Base-by-base conservation (phyloP, 2,888 invertebrate genomes). In the Cephus spinipes region DNA sequence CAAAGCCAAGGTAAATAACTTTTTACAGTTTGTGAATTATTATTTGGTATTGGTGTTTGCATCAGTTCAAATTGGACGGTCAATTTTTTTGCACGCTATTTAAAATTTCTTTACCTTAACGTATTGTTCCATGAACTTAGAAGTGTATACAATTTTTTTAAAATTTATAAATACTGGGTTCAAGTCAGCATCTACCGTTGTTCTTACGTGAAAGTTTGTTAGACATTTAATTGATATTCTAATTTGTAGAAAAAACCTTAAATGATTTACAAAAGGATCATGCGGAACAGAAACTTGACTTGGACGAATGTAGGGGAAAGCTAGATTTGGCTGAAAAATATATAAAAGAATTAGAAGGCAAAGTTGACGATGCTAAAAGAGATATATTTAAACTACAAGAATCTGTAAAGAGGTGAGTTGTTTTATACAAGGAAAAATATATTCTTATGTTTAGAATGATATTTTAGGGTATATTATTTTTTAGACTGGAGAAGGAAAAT, bases 361-460 rank as follows among this genome's bases (percentile, higher is more conserved):
- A 95, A 92, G 92, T 96, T 78, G 93, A 94, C 79, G 93, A 92
- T 79, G 92, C 94, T 9, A 94, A 94, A 79, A 88, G 91, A 11
- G 96, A 96, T 89, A 92, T 95, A 75, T 92, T 93, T 78, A 95
- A 94, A 89, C 91, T 95, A 55, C 94, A 94, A 84, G 94, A 95
- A 80, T 93, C 94, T 82, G 93, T 95, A 73, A 93, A 92, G 82
- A 93, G 93, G 82, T 93, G 94, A 76, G 76, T 76, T 23, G 4
- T 12, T 31, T 71, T 36, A 11, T 11, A 11, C 3, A 30, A n/a
- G 12, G 36, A 30, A 36, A 3, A 11, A 4, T 36, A 55, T n/a
- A n/a, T 77, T 23, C 35, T 73, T 34, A 75, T 31, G 9, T 74
- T 12, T 23, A 11, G 33, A 40, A 36, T 32, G 11, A 33, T 34